Evolutionary conservation across 2,113 vertebrate genomes (phyloP).

Genomic region (Epinephelus fuscoguttatus): DNA sequence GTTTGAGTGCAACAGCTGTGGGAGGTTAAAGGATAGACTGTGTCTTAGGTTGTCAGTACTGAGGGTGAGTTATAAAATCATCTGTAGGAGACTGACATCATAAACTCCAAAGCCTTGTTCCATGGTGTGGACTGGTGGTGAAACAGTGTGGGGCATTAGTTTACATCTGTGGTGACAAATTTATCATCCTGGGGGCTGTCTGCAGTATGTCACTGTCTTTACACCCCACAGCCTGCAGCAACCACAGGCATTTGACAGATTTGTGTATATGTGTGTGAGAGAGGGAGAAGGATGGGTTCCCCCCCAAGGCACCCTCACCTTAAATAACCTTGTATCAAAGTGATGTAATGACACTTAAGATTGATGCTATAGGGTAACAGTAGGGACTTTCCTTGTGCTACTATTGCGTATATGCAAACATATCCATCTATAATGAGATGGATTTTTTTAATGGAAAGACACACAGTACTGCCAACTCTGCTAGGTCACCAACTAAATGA

Average conservation of each 20-base stretch:
- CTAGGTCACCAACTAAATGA: slow-evolving; percentile 6
- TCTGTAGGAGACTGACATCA: slow-evolving; percentile 4
- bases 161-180: slow-evolving; percentile 56
- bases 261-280: slow-evolving; percentile 37
- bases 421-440: slow-evolving; percentile 21
- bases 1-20: background rate
- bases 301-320: slow-evolving; percentile 36
- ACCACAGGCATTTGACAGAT: slow-evolving; percentile 56
- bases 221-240: slow-evolving; percentile 37
- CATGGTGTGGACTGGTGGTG: background rate
- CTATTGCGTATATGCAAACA: background rate
- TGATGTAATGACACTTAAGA: slow-evolving; percentile 33
- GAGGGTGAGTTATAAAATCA: slow-evolving; percentile 25
- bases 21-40: background rate
- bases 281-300: slow-evolving; percentile 36
- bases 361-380: slow-evolving; percentile 9
- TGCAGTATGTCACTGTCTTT: slow-evolving; percentile 52
- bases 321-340: slow-evolving; percentile 43
- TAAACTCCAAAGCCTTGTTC: slow-evolving; percentile 42
- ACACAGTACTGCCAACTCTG: background rate
- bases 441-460: slow-evolving; percentile 29
- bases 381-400: slow-evolving; percentile 6
- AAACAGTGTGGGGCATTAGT: slow-evolving; percentile 36
- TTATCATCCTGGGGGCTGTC: slow-evolving; percentile 52
- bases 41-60: background rate